Percentiles rank a stretch among this genome's conserved stretches.
These are phyloP conservation scores for Epicauta chinensis DNA, from an alignment of 1,140 invertebrate species.

Conservation along the genomic window DNA sequence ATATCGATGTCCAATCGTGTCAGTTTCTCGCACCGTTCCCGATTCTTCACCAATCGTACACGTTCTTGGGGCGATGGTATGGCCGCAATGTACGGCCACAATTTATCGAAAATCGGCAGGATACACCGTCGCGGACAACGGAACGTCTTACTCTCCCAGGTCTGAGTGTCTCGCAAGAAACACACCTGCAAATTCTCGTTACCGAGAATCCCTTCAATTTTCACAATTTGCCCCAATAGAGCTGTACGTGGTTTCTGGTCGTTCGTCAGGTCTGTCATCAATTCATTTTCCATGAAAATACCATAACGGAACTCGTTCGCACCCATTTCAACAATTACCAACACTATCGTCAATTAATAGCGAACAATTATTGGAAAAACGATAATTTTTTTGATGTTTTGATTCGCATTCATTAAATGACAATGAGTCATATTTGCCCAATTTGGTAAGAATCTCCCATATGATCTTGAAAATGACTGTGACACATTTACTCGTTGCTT, in stretches of 20 bases:
- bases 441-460: too few species aligned
- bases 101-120: constrained; percentile 35
- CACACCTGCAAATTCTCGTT: constrained; percentile 25
- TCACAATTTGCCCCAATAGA: constrained; percentile 36
- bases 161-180: constrained; percentile 34
- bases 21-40: constrained; percentile 43
- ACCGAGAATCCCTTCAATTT: constrained; percentile 28
- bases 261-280: constrained; percentile 25
- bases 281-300: constrained; percentile 29
- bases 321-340: constrained; percentile 18
- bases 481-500: too few species aligned
- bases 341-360: too few species aligned
- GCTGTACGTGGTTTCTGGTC: constrained; percentile 24
- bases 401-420: too few species aligned
- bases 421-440: too few species aligned
- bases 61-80: constrained; percentile 46
- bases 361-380: too few species aligned
- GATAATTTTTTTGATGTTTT: too few species aligned
- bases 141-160: constrained; percentile 32
- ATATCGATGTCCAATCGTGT: constrained; percentile 34
- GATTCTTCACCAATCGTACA: constrained; percentile 45
- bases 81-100: constrained; percentile 48
- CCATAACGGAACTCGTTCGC: constrained; percentile 29
- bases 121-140: constrained; percentile 34
- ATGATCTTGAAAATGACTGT: too few species aligned